Evolutionary conservation across 37 sponge, comb jelly and placozoan species (phyloP).

Genomic region (Chondrosia reniformis): DNA sequence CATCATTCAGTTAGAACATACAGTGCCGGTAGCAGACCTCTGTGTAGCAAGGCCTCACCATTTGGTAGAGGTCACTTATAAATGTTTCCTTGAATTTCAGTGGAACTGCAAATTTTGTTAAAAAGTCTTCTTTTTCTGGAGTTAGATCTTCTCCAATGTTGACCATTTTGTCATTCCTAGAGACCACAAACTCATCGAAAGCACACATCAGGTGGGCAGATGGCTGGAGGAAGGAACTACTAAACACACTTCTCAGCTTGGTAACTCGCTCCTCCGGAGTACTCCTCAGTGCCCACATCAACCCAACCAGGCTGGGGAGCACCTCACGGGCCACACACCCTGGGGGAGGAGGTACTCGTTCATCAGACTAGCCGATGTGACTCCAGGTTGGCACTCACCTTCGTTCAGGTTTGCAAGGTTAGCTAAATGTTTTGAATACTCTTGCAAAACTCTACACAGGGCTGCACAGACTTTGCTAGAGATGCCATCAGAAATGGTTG

Average conservation of each 20-base stretch:
- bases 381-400: no score
- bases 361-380: no score
- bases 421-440: neutral
- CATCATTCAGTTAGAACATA: neutral
- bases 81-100: neutral
- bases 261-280: neutral
- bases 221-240: neutral
- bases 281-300: slow-evolving; percentile 24
- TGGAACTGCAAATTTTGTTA: neutral
- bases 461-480: neutral
- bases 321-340: slow-evolving; percentile 11
- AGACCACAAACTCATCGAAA: neutral
- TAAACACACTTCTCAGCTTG: neutral
- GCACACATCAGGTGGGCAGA: neutral
- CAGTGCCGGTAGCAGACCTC: neutral
- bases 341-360: neutral
- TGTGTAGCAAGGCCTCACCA: neutral
- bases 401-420: neutral
- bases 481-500: neutral
- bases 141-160: neutral
- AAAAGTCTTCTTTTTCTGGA: neutral
- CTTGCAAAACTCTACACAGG: neutral
- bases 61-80: neutral
- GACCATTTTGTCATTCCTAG: neutral
- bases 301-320: slow-evolving; percentile 42